Conservation (phyloP, 2,888 invertebrate genomes). For the Melieria picta region DNA sequence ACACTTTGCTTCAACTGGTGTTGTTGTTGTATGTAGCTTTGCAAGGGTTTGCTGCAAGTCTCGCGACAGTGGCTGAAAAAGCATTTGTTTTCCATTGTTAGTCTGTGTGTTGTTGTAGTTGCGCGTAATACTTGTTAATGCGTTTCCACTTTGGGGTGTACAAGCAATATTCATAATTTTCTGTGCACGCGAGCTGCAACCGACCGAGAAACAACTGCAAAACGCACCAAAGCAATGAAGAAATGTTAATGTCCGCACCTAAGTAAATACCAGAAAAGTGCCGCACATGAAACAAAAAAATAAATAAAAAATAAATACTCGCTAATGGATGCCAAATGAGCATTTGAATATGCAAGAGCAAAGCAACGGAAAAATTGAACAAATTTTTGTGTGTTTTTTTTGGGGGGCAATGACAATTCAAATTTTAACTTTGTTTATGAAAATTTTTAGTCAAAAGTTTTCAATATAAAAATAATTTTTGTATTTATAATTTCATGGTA, state of each 20-base stretch:
- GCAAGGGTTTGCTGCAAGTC: not conserved
- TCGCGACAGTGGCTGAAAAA: slow-evolving; percentile 8
- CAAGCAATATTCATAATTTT: not conserved
- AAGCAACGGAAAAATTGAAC: too few species aligned
- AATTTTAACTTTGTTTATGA: not conserved
- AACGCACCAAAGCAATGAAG: too few species aligned
- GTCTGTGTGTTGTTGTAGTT: not conserved
- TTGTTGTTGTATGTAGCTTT: not conserved
- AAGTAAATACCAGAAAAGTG: too few species aligned
- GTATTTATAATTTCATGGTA: not conserved
- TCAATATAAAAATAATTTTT: not conserved
- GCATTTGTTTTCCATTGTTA: slow-evolving; percentile 1
- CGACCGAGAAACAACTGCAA: too few species aligned
- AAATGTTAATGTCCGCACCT: too few species aligned
- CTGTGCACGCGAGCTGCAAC: too few species aligned
- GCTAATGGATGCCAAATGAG: too few species aligned
- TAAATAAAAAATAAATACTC: too few species aligned
- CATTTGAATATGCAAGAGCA: too few species aligned
- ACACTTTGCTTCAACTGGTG: slow-evolving; percentile 12
- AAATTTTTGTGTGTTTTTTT: not conserved
- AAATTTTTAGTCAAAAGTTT: not conserved
- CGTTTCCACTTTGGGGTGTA: slow-evolving; percentile 25
- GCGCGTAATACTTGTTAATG: slow-evolving; percentile 36
- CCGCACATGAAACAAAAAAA: too few species aligned
- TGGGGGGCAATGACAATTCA: not conserved